Conservation (phyloP, 1,140 invertebrate genomes). For the Caenorhabditis elegans region DNA sequence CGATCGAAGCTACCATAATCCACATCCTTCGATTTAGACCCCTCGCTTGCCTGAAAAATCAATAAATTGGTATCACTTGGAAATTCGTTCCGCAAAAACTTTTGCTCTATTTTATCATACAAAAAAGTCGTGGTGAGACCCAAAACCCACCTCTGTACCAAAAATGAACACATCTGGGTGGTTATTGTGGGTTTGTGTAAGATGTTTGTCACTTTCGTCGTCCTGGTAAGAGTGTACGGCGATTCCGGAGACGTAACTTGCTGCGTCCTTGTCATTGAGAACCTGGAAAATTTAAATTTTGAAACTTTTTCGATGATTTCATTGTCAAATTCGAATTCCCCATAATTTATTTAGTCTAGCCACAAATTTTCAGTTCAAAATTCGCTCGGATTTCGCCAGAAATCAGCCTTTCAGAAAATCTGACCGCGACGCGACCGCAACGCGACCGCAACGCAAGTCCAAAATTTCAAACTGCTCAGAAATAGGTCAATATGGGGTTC, state of each 20-base stretch:
- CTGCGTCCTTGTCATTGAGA: conserved; percentile 1
- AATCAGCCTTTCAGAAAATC: too few relatives aligned
- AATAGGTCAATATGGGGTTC: too few relatives aligned
- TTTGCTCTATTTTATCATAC: too few relatives aligned
- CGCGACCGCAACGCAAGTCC: too few relatives aligned
- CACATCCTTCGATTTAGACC: neutral
- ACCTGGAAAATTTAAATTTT: neutral
- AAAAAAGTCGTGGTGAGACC: too few relatives aligned
- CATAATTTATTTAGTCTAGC: too few relatives aligned
- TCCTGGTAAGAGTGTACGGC: conserved; percentile 30
- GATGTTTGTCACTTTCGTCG: neutral
- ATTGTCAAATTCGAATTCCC: neutral
- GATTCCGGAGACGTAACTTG: conserved; percentile 24
- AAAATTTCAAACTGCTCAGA: too few relatives aligned
- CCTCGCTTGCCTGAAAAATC: neutral
- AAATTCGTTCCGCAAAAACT: too few relatives aligned
- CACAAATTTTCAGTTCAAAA: neutral
- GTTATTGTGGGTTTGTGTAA: conserved; percentile 18
- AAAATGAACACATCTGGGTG: conserved; percentile 35
- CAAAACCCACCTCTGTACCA: conserved; percentile 32
- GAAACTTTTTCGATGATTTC: too few relatives aligned
- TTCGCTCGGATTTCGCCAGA: too few relatives aligned
- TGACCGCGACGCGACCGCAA: too few relatives aligned
- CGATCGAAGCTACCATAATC: conserved; percentile 19
- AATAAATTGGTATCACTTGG: too few relatives aligned